Evolutionary conservation across 2,888 invertebrate genomes (phyloP).

Genomic region (Drosophila peninsularis): DNA sequence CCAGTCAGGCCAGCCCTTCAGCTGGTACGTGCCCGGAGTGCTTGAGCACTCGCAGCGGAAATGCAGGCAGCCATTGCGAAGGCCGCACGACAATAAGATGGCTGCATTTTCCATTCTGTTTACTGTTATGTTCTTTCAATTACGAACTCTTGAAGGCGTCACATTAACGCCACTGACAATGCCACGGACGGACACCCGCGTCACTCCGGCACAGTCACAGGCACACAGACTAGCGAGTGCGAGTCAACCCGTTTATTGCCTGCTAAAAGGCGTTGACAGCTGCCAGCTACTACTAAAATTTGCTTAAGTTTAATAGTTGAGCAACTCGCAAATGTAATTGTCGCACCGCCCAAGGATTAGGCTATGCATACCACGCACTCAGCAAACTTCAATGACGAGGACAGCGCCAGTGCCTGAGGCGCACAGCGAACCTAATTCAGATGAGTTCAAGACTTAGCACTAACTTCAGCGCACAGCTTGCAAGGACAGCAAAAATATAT

Average conservation of each 20-base stretch:
- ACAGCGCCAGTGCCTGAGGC: not conserved
- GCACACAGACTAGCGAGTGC: too few relatives aligned
- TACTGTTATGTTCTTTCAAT: slow-evolving; percentile 42
- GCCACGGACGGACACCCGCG: slow-evolving; percentile 28
- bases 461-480: slow-evolving; percentile 35
- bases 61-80: slow-evolving; percentile 45
- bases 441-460: slow-evolving; percentile 32
- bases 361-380: slow-evolving; percentile 43
- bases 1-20: not conserved
- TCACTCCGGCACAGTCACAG: slow-evolving; percentile 6
- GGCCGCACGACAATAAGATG: slow-evolving; percentile 27
- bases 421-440: slow-evolving; percentile 35
- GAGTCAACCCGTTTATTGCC: slow-evolving; percentile 20
- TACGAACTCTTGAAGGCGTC: slow-evolving; percentile 19
- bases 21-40: slow-evolving; percentile 50
- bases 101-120: slow-evolving; percentile 15
- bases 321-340: slow-evolving; percentile 43
- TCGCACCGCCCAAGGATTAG: slow-evolving; percentile 42
- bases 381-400: slow-evolving; percentile 48
- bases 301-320: slow-evolving; percentile 27
- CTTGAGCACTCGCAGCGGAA: slow-evolving; percentile 29
- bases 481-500: slow-evolving; percentile 62
- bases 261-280: slow-evolving; percentile 13
- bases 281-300: slow-evolving; percentile 13
- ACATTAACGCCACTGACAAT: slow-evolving; percentile 44